Base-by-base conservation (phyloP, 1,140 invertebrate species). In the Pachypsylla venusta region DNA sequence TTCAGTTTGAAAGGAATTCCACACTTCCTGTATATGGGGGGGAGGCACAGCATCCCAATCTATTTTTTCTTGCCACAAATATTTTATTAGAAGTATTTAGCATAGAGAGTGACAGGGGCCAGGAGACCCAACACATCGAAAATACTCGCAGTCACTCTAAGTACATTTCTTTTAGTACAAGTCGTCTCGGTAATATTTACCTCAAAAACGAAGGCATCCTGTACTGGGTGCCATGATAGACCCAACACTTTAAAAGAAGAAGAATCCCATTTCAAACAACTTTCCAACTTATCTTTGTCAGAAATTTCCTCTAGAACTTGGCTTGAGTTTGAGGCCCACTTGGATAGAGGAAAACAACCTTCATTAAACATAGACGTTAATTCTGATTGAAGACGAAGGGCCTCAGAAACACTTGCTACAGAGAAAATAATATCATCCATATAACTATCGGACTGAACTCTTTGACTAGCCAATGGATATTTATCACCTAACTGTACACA, bases 71-170 rank as follows among this genome's bases (percentile, higher is more conserved):
- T n/a, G 14, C 55, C 55, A 57, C 10, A 20, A 30, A 2, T 13
- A 7, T 20, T 57, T 3, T 7, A 57, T 14, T 4, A 53, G 16
- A 57, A 25, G 2, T 54, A n/a, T n/a, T 59, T 59, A 2, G 28
- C 59, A 25, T 25, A 42, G 30, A 59, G 61, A n/a, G 16, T 56
- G 26, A 70, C 53, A 2, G 73, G 72, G 7, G 67, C 59, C 3
- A 71, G 39, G 24, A 68, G 60, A 40, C 70, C 70, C 13, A 68
- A 25, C 25, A 64, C 65, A 62, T 70, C 69, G 60, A 63, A 70
- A 2, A 70, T 65, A 61, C 67, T 59, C 0, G 69, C 66, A 40
- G 42, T 58, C 2, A 22, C 3, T 20, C 26, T 35, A 2, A 58
- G 57, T 24, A 42, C 35, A 25, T 39, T 2, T 19, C 35, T n/a